A percentile compares a stretch with the other conserved stretches of the same genome.
Evolutionary conservation across 2,113 vertebrate genomes (phyloP).

Genomic region (Nematolebias whitei): DNA sequence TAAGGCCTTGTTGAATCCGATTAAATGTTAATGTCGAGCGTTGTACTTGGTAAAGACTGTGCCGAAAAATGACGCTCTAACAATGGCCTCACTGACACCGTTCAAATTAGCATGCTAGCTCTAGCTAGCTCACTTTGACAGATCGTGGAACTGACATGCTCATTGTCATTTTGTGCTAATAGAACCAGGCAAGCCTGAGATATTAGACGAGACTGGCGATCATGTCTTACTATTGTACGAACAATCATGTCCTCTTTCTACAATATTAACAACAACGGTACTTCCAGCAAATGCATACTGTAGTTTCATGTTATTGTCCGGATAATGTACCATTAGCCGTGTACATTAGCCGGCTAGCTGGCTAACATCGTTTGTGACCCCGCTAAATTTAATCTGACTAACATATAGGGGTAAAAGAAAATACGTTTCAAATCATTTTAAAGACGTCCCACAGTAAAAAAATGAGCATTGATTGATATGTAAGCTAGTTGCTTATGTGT

Average conservation of each 20-base stretch:
- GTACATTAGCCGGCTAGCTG: constrained; percentile 55
- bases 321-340: constrained; percentile 37
- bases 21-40: background rate
- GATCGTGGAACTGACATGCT: constrained; percentile 70
- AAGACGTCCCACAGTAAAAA: background rate
- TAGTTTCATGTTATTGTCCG: constrained; percentile 63
- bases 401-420: background rate
- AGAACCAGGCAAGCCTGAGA: constrained; percentile 17
- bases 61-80: constrained; percentile 48
- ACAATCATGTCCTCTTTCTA: accelerated
- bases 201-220: background rate
- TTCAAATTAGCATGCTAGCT: constrained; percentile 70
- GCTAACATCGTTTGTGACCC: constrained; percentile 66
- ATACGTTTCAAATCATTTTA: background rate
- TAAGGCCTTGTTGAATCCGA: constrained; percentile 28
- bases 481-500: background rate
- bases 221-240: background rate
- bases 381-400: constrained; percentile 25
- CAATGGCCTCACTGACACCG: constrained; percentile 70
- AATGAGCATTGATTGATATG: accelerated
- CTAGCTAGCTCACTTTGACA: constrained; percentile 75
- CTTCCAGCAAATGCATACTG: background rate
- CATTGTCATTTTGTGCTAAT: constrained; percentile 75
- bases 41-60: background rate
- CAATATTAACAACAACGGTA: background rate